Conservation (phyloP, 2,113 vertebrate genomes). For the Parus major region DNA sequence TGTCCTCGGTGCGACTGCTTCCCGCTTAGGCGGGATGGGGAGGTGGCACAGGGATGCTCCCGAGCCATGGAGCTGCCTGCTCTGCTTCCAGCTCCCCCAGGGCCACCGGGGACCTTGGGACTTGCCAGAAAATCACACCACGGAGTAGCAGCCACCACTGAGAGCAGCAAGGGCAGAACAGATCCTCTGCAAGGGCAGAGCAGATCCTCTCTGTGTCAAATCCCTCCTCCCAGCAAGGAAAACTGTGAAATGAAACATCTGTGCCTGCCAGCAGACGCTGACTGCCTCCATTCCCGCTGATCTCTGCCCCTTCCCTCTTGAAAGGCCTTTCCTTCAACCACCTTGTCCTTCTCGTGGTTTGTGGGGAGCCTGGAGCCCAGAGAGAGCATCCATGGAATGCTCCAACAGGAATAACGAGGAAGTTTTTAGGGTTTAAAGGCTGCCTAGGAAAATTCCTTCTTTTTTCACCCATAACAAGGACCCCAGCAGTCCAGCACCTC, state of each 20-base stretch:
- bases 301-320: background rate
- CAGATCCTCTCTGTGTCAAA: background rate
- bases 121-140: background rate
- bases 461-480: background rate
- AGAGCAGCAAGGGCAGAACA: background rate
- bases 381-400: background rate
- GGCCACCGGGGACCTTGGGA: background rate
- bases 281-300: background rate
- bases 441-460: background rate
- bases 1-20: background rate
- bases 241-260: background rate
- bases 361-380: background rate
- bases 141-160: rapidly evolving
- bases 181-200: background rate
- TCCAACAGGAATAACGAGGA: rapidly evolving
- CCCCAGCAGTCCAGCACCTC: background rate
- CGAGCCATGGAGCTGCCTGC: background rate
- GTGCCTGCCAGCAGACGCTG: background rate
- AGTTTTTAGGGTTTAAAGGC: background rate
- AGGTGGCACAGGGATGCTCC: background rate
- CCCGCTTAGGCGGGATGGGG: rapidly evolving
- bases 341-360: background rate
- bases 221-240: background rate
- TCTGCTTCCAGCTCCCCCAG: background rate
- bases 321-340: background rate